A percentile compares a stretch with the other conserved stretches of the same genome.
Evolutionary conservation across 2,113 vertebrate genomes (phyloP).

Genomic region (Eleginops maclovinus): DNA sequence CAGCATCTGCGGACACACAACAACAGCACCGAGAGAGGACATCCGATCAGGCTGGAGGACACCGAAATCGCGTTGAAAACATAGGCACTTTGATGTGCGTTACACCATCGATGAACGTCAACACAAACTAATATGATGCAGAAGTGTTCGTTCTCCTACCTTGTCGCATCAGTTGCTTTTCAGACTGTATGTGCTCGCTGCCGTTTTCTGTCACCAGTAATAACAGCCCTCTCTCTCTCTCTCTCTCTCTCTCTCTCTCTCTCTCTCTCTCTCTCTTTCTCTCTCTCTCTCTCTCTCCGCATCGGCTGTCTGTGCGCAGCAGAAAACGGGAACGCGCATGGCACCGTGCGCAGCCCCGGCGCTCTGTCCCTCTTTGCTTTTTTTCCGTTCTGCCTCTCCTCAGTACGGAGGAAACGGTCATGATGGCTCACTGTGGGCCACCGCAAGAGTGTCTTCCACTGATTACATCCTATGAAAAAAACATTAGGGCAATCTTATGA

Average conservation of each 20-base stretch:
- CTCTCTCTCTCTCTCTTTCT: slow-evolving; percentile 54
- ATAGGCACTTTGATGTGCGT: slow-evolving; percentile 3
- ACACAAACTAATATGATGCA: background rate
- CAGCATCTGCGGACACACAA: slow-evolving; percentile 91
- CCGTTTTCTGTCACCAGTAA: slow-evolving; percentile 72
- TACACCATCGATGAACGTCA: background rate
- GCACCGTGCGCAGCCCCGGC: slow-evolving; percentile 57
- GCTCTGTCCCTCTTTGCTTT: slow-evolving; percentile 20
- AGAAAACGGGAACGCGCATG: slow-evolving; percentile 68
- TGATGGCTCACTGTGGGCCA: slow-evolving; percentile 21
- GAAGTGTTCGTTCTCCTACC: slow-evolving; percentile 52
- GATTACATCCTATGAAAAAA: slow-evolving; percentile 20
- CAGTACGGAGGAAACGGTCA: slow-evolving; percentile 35
- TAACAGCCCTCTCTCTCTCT: slow-evolving; percentile 53
- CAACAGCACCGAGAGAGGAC: slow-evolving; percentile 66
- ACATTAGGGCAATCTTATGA: background rate
- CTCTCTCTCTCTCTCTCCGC: slow-evolving; percentile 55
- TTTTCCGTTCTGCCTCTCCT: background rate
- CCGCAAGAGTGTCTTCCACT: slow-evolving; percentile 14
- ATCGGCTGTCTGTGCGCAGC: slow-evolving; percentile 72
- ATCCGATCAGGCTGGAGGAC: slow-evolving; percentile 43
- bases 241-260: slow-evolving; percentile 40
- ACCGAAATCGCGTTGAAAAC: slow-evolving; percentile 15
- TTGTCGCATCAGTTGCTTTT: slow-evolving; percentile 76
- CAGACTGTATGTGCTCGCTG: slow-evolving; percentile 70